Evolutionary conservation across 2,888 invertebrate species (phyloP), one percentile per base, ranked within the genome.

Genomic region (Cosmopolites sordidus): DNA sequence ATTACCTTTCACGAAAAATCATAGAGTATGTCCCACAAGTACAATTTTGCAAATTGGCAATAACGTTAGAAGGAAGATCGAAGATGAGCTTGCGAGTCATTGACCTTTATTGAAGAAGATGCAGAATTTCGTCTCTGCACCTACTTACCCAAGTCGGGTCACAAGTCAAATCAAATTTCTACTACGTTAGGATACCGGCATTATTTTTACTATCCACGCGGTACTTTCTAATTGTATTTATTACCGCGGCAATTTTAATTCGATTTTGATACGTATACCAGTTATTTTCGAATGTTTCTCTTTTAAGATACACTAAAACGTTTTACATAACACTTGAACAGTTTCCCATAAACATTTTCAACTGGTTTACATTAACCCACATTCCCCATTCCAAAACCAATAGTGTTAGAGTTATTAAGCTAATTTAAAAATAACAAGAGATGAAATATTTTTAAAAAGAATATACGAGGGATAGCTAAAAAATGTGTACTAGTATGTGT

Each of bases 141-240:
- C 48, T 51, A 55, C 55, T 48, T 56, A 44, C 48, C 17, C 30
- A 44, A 48, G 33, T 40, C 43, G 43, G 52, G 56, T 56, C 56
- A 56, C 46, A 56, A 56, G 56, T 56, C 56, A 56, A 52, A 56
- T 56, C 52, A 56, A 56, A 52, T 56, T 53, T 56, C 33, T 33
- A 33, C 33, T 33, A 33, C 12, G n/a, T 33, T 33, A 33, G 33
- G 33, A 33, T 33, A 33, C 33, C 33, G 12, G 22, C 22, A 22
- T 33, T 33, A 33, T 33, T 33, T 33, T 33, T 33, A 33, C n/a
- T 4, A 33, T 33, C 33, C 12, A 12, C 12, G 4, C 12, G 12
- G 33, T 33, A 33, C 33, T 33, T 33, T 33, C 33, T 33, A 33
- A 33, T 33, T 33, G 33, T 33, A 33, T 33, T 33, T 33, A 33